Evolutionary conservation across 2,888 invertebrate species (phyloP).

Genomic region (Dryocosmus kuriphilus): DNA sequence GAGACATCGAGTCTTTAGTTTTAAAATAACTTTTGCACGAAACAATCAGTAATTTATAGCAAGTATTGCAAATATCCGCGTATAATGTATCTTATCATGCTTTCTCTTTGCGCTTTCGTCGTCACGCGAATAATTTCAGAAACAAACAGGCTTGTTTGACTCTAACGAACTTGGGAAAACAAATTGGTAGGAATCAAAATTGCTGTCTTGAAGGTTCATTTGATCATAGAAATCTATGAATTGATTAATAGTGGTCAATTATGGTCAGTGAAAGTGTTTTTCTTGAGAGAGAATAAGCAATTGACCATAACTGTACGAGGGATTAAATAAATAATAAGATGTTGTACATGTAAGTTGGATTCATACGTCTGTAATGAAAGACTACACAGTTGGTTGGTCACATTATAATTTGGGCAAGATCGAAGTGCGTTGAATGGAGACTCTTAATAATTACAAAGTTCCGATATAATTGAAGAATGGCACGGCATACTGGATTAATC

Average conservation of each 20-base stretch:
- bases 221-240: not conserved
- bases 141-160: slow-evolving; percentile 2
- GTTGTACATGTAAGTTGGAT: too few species aligned
- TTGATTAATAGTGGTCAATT: not conserved
- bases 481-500: too few species aligned
- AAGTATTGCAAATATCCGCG: slow-evolving; percentile 21
- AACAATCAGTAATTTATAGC: slow-evolving; percentile 27
- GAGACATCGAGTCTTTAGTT: slow-evolving; percentile 15
- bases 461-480: too few species aligned
- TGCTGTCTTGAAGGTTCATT: not conserved
- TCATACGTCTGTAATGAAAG: not conserved
- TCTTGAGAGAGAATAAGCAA: not conserved
- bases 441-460: too few species aligned
- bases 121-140: slow-evolving; percentile 13
- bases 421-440: too few species aligned
- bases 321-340: not conserved
- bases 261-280: not conserved
- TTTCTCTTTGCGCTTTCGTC: slow-evolving; percentile 32
- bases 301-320: not conserved
- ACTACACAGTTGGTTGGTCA: not conserved
- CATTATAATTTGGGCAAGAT: too few species aligned
- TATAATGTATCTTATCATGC: slow-evolving; percentile 22
- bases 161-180: slow-evolving; percentile 11
- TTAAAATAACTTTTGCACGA: slow-evolving; percentile 22
- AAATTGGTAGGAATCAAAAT: slow-evolving; percentile 1